Conservation (phyloP, 2,888 invertebrate genomes). For the Diaprepes abbreviatus region DNA sequence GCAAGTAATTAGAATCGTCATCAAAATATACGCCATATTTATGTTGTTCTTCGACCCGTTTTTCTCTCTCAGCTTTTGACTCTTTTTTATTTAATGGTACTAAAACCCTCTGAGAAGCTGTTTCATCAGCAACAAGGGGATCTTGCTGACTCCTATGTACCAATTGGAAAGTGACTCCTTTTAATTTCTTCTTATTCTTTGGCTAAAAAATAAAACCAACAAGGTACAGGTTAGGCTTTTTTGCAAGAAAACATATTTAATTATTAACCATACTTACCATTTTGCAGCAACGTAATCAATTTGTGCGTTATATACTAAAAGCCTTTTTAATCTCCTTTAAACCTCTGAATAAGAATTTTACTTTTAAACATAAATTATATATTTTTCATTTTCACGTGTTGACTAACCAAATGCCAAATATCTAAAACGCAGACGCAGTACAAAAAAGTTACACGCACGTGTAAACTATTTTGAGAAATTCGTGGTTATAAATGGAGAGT, state of each 20-base stretch:
- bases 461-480: too few relatives aligned
- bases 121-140: constrained; percentile 90
- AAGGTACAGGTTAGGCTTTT: background rate
- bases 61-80: constrained; percentile 65
- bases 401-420: background rate
- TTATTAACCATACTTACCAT: constrained; percentile 6
- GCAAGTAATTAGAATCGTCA: constrained; percentile 95
- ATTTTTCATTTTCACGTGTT: constrained; percentile 7
- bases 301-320: too few relatives aligned
- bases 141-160: constrained; percentile 96
- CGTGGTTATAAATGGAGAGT: too few relatives aligned
- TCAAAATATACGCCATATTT: constrained; percentile 95
- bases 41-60: constrained; percentile 77
- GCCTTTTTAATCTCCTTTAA: too few relatives aligned
- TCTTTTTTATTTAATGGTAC: constrained; percentile 70
- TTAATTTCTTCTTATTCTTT: constrained; percentile 88
- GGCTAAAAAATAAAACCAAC: constrained; percentile 47
- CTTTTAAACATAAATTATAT: too few relatives aligned
- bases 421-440: too few relatives aligned
- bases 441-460: background rate
- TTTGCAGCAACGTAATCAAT: background rate
- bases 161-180: constrained; percentile 90
- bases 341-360: too few relatives aligned
- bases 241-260: background rate
- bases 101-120: constrained; percentile 89